Evolutionary conservation across 2,797 vertebrate genomes (phyloP).

Genomic region (Meda fulgida): DNA sequence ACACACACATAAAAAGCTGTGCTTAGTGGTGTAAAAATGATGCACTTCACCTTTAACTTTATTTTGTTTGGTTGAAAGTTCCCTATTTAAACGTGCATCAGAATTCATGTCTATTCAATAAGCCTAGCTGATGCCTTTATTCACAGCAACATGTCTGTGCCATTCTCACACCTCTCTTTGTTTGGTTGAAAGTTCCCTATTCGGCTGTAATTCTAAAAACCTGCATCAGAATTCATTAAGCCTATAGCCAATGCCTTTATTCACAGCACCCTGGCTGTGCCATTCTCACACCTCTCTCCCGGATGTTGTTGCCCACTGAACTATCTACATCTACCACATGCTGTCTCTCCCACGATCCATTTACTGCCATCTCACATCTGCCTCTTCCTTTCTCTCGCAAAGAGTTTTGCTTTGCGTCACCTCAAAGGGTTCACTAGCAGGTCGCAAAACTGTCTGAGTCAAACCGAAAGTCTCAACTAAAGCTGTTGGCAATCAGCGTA

Average conservation of each 20-base stretch:
- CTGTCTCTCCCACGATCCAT: constrained; percentile 36
- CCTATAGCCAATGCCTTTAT: neutral
- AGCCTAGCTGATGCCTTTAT: neutral
- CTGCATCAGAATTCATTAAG: neutral
- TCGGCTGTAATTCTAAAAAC: neutral
- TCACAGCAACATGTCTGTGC: neutral
- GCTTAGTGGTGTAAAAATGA: neutral
- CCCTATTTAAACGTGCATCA: neutral
- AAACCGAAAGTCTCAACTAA: constrained; percentile 33
- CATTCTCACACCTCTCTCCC: constrained; percentile 33
- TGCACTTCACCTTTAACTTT: no score
- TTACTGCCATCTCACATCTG: constrained; percentile 48
- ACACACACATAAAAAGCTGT: neutral
- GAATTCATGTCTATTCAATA: neutral
- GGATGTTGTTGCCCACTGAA: constrained; percentile 47
- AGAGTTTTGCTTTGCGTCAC: neutral
- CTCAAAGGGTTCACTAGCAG: constrained; percentile 46
- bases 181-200: neutral
- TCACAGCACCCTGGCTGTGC: neutral
- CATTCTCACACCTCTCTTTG: constrained; percentile 18
- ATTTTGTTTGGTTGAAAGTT: neutral
- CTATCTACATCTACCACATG: constrained; percentile 39
- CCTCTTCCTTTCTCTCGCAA: constrained; percentile 14
- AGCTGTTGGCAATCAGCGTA: neutral
- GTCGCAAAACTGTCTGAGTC: constrained; percentile 38